Conservation (phyloP, 2,888 invertebrate genomes). For the Meteorus cinctellus region DNA sequence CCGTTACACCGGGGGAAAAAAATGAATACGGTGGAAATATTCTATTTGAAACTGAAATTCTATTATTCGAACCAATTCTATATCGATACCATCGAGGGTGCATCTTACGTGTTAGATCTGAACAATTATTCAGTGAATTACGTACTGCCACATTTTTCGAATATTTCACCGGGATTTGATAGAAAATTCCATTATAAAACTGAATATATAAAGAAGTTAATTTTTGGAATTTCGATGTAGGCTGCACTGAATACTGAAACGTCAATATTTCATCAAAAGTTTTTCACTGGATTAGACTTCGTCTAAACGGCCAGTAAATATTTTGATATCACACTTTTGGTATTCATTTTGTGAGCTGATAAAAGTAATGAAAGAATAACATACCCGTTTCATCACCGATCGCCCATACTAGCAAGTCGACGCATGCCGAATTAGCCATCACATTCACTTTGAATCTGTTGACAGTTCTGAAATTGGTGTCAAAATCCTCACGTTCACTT, state of each 20-base stretch:
- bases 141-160: background rate
- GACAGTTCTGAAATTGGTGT: slow-evolving; percentile 86
- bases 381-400: slow-evolving; percentile 96
- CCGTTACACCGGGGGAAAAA: background rate
- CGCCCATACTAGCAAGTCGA: slow-evolving; percentile 98
- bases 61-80: no score
- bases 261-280: no score
- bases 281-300: no score
- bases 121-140: no score
- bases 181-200: no score
- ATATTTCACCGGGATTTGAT: background rate
- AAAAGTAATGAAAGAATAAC: slow-evolving; percentile 44
- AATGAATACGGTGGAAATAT: background rate
- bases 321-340: background rate
- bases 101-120: no score
- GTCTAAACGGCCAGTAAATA: no score
- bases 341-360: background rate
- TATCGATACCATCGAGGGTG: no score
- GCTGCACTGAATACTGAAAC: no score
- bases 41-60: no score
- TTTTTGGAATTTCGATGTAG: no score
- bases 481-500: slow-evolving; percentile 87
- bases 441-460: slow-evolving; percentile 96
- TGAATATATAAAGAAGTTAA: no score
- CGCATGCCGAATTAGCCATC: slow-evolving; percentile 97